Base-by-base conservation (phyloP, 2,888 invertebrate genomes). In the Stenichneumon culpator region DNA sequence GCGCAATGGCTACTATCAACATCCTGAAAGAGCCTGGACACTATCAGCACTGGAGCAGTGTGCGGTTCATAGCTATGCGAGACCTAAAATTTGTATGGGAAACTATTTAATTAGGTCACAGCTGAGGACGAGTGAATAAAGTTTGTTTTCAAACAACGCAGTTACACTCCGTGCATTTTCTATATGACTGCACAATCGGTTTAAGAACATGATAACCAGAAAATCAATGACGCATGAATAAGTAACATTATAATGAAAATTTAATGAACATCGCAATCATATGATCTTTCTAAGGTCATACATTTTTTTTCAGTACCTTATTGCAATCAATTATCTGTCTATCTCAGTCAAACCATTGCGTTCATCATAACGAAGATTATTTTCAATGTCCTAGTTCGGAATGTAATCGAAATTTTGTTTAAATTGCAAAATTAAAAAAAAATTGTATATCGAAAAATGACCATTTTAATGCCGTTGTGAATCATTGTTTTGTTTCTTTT, bases 1-100 rank as follows among this genome's bases (percentile, higher is more conserved):
- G 5, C 44, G 22, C 57, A 52, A 39, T 57, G 16, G 22, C 25
- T 22, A 16, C 73, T 39, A 60, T 57, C 39, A 57, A 73, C 73
- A 73, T 57, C 73, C 57, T 57, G 60, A 7, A 25, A 39, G 44
- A 44, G n/a, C 16, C 25, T 25, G 73, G 11, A n/a, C 14, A 22
- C 39, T 72, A 60, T 60, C 60, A 19, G 52, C 28, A 44, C n/a
- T 22, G 1, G 19, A 47, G 69, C 16, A 6, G 54, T 54, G 19
- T 36, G 22, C 22, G 36, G 16, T 36, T 52, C 22, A 72, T 54
- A 72, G 72, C 39, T 6, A 25, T n/a, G 16, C 25, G 22, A 60
- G 25, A 25, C n/a, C 16, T 16, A 44, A 57, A 36, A 22, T 57
- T 22, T 25, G 6, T 22, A 54, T 54, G 32, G 7, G 54, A 22